Base-by-base conservation (phyloP, 2,888 invertebrate species). In the Stegophylla sp. region DNA sequence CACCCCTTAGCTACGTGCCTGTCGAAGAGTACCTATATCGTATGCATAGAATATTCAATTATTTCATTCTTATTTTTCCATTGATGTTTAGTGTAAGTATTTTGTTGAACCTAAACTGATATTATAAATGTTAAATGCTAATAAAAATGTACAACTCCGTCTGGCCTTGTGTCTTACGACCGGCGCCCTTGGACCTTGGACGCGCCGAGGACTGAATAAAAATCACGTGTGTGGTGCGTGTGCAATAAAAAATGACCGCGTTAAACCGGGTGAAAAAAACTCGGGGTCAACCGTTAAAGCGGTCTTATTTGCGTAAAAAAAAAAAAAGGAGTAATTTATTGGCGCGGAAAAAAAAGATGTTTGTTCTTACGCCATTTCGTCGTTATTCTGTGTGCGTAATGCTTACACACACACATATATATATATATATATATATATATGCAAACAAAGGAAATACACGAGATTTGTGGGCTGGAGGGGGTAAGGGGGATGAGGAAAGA, bases 261-360 rank as follows among this genome's bases (percentile, higher is more conserved):
- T 56, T 28, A 56, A 48, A 77, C n/a, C n/a, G 2, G 13, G 20
- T 9, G 7, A 1, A 2, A 45, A 75, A 53, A 76, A 64, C 23
- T 2, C 7, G 23, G 23, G 10, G 10, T 12, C 4, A 43, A 56
- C 26, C 53, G 43, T 56, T 66, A 23, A 77, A 77, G 41, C 45
- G 20, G 4, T 28, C 20, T 77, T 28, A 34, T 26, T 23, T 41
- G n/a, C 13, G 13, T 56, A 34, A 59, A 45, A 43, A 28, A n/a
- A n/a, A 34, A 15, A 76, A 69, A 69, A 45, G 12, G 17, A 61
- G 26, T 61, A 71, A 71, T 71, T 79, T 79, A 79, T 79, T 34
- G 71, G n/a, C 61, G 61, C 56, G 4, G 34, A 34, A 26, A 79
- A 45, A 67, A 51, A 59, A 77, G 15, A 59, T 28, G 67, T 67